A percentile compares a stretch with the other conserved stretches of the same genome.
Evolutionary conservation across 2,888 invertebrate species (phyloP).

Genomic region (Sialis lutaria): DNA sequence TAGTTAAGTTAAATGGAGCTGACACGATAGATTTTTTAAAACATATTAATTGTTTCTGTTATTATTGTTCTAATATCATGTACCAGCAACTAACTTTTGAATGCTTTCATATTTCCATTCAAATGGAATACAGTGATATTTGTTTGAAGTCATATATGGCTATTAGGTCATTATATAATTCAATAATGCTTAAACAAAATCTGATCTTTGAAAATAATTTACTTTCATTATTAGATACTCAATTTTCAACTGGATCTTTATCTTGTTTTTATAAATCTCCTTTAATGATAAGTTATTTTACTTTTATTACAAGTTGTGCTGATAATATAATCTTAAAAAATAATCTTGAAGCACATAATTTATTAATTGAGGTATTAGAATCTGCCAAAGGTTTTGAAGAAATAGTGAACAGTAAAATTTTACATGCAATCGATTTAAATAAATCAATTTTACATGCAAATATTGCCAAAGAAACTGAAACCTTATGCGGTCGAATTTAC

Average conservation of each 20-base stretch:
- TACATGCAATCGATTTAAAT: background rate
- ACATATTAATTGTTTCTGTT: background rate
- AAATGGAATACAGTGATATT: background rate
- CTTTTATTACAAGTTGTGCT: background rate
- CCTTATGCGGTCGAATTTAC: background rate
- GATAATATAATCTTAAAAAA: background rate
- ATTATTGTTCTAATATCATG: background rate
- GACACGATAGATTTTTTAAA: background rate
- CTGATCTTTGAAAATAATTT: too few species aligned
- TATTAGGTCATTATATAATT: too few species aligned
- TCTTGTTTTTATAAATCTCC: too few species aligned
- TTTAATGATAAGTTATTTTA: background rate
- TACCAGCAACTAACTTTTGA: background rate
- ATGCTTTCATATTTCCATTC: background rate
- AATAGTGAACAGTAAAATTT: background rate
- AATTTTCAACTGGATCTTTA: too few species aligned
- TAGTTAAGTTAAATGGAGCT: background rate
- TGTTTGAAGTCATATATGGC: too few species aligned
- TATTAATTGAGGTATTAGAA: background rate
- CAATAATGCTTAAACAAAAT: background rate
- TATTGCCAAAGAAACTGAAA: background rate
- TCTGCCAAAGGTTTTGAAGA: background rate
- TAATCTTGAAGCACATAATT: background rate
- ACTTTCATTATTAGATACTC: too few species aligned
- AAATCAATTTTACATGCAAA: background rate